Conservation (phyloP, 2,113 vertebrate species). For the Sus scrofa region DNA sequence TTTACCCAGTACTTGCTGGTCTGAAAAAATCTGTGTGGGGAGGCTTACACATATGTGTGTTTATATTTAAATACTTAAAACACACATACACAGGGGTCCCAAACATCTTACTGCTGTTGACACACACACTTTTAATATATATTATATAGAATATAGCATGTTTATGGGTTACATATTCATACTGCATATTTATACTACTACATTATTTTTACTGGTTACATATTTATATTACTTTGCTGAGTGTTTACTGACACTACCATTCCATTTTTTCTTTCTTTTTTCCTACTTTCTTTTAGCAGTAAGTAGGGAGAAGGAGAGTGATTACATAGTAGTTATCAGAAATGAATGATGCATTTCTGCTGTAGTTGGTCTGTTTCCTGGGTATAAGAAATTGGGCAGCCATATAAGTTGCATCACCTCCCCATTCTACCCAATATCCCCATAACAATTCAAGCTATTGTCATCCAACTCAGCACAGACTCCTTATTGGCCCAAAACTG, state of each 20-base stretch:
- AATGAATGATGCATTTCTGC: neutral
- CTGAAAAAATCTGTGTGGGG: neutral
- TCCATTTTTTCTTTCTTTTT: neutral
- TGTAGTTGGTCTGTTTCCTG: neutral
- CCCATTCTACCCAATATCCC: neutral
- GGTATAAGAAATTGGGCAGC: neutral
- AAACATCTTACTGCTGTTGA: neutral
- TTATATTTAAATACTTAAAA: constrained; percentile 55
- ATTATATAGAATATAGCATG: neutral
- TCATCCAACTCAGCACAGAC: neutral
- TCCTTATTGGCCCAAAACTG: neutral
- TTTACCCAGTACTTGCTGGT: neutral
- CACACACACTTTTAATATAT: neutral
- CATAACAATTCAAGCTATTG: neutral
- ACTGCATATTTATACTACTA: neutral
- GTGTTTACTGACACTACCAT: neutral
- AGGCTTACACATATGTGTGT: neutral
- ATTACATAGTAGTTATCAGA: neutral
- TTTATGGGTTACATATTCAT: neutral
- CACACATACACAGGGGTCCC: neutral
- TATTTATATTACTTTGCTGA: constrained; percentile 3
- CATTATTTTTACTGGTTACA: neutral
- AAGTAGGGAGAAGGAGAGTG: neutral
- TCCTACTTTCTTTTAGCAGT: neutral
- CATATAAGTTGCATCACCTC: neutral